Evolutionary conservation across 2,888 invertebrate genomes (phyloP).

Genomic region (Rosalia funebris): DNA sequence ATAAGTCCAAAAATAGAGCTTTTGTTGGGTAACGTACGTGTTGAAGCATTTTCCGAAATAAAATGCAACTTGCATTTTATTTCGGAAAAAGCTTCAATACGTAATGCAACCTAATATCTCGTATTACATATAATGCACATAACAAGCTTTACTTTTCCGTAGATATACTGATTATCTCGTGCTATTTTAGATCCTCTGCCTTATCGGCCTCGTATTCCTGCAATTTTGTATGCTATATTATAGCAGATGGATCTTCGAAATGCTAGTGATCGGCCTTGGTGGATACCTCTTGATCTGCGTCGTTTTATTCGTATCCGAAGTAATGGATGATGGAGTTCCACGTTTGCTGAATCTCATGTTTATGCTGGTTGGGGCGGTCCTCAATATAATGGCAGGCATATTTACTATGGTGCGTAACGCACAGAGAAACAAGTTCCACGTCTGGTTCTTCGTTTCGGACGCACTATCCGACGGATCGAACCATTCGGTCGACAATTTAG

Average conservation of each 20-base stretch:
- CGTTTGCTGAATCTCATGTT: not conserved
- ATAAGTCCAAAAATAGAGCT: too few relatives aligned
- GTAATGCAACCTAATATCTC: too few relatives aligned
- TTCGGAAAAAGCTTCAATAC: too few relatives aligned
- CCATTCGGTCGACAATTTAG: not conserved
- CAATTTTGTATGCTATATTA: constrained; percentile 14
- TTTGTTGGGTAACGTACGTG: too few relatives aligned
- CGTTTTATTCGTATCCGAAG: constrained; percentile 4
- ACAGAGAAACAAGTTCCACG: not conserved
- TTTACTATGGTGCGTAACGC: constrained; percentile 4
- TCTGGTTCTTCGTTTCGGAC: not conserved
- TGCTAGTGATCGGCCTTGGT: constrained; percentile 20
- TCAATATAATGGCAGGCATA: constrained; percentile 17
- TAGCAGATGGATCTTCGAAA: constrained; percentile 25
- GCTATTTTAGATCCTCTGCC: constrained; percentile 24
- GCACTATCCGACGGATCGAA: not conserved
- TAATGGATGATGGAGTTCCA: not conserved
- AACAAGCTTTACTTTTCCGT: too few relatives aligned
- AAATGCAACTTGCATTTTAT: too few relatives aligned
- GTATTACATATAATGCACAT: too few relatives aligned
- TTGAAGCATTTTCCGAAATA: too few relatives aligned
- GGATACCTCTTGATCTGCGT: constrained; percentile 26
- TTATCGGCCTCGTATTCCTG: constrained; percentile 17
- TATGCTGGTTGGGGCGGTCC: constrained; percentile 12
- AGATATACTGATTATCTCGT: too few relatives aligned